Base-by-base conservation (phyloP, 2,797 vertebrate genomes). In the Bufotes viridis region DNA sequence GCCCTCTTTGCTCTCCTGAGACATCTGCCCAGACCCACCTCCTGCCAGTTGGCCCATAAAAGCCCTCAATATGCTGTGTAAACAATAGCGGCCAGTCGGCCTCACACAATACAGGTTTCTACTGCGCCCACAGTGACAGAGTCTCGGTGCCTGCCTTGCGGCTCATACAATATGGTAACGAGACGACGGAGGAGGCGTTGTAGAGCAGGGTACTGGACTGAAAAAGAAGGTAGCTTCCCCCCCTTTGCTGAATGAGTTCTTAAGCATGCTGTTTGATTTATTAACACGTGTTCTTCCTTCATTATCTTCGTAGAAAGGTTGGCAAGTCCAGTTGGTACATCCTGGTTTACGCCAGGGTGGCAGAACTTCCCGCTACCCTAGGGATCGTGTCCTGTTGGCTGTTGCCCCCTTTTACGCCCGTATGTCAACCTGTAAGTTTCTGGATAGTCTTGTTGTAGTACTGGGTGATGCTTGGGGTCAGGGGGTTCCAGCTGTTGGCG, bases 371-470 rank as follows among this genome's bases (percentile, higher is more conserved):
- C 82, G 91, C 91, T 91, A 12, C 87, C 90, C 90, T 87, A 88
- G 91, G 51, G 88, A 90, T 91, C 90, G 90, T 91, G 90, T 89
- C 90, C 90, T 89, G 63, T 84, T 34, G 42, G 22, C 58, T 90
- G 89, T 90, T 13, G 55, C 42, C 74, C 87, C 92, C 90, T 12
- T 7, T 49, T 81, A 92, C 91, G 8, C 87, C 90, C 91, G 90
- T 84, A 82, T 65, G 92, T 96, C 95, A 97, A 91, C 95, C 96
- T 13, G 98, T 99, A 93, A 99, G 97, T 96, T 98, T 99, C 90
- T 97, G 97, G 96, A 99, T 98, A 96, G 98, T 99, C 92, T 97
- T 97, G 96, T 99, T 97, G 96, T 99, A 99, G 96, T 99, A 99
- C 89, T 98, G 98, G 0, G 96, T 97, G 94, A 98, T 99, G 92